Evolutionary conservation across 2,888 invertebrate genomes (phyloP).

Genomic region (Aphidius colemani): DNA sequence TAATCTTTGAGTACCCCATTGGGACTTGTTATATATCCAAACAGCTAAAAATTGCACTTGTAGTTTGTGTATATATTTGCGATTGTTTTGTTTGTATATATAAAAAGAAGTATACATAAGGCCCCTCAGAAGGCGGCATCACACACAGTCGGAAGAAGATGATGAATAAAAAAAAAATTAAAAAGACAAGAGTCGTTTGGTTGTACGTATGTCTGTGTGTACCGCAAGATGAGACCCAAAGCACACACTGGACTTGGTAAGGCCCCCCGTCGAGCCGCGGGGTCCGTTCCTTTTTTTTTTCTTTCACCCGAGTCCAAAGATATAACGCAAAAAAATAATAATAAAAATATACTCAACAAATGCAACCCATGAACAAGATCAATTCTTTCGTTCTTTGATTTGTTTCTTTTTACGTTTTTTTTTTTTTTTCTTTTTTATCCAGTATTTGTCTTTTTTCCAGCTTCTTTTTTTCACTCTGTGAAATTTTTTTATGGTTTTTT

Average conservation of each 20-base stretch:
- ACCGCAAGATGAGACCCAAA: too few species aligned
- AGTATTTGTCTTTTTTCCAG: neutral
- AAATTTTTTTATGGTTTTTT: too few species aligned
- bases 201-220: conserved; percentile 17
- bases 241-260: conserved; percentile 22
- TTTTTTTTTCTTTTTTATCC: too few species aligned
- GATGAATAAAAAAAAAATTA: too few species aligned
- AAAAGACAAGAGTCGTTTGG: neutral
- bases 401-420: neutral
- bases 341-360: conserved; percentile 20
- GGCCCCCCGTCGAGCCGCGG: conserved; percentile 40
- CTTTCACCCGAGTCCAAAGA: conserved; percentile 8
- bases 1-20: too few species aligned
- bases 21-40: too few species aligned
- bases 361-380: conserved; percentile 12
- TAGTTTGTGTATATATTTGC: too few species aligned
- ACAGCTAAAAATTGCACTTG: too few species aligned
- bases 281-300: conserved; percentile 8
- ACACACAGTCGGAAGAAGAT: too few species aligned
- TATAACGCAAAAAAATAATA: conserved; percentile 10
- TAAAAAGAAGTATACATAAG: too few species aligned
- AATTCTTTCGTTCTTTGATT: conserved; percentile 7
- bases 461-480: conserved; percentile 7
- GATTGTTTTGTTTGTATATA: too few species aligned
- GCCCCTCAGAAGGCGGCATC: too few species aligned